Evolutionary conservation across 1,140 invertebrate species (phyloP), one percentile per base, ranked within the genome.

Genomic region (Zaprionus ghesquierei): DNA sequence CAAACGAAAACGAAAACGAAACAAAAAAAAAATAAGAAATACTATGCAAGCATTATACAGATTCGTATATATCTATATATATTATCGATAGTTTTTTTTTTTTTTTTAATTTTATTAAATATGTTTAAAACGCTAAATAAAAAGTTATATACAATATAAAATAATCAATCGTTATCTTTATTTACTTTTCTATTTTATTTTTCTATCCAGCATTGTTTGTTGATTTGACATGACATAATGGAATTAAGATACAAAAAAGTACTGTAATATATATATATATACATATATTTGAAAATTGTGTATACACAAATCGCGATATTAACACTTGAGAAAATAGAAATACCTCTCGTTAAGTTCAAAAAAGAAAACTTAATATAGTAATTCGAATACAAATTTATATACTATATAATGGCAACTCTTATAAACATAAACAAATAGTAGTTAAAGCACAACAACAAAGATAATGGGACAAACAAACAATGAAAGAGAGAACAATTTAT

Each of bases 311-410:
- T 41, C 69, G 75, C 77, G 77, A 89, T 81, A 89, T 80, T 87
- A 79, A 87, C 61, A 90, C 86, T 89, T 91, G 86, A 79, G 84
- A 91, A 92, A 90, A 92, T 92, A 92, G 76, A 92, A 92, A 92
- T 92, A 92, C 91, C 91, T 92, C 91, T 92, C 77, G 84, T 92
- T 92, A 90, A 92, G 91, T 92, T 92, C 91, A 92, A 92, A 90
- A 70, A 44, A 63, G 15, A 51, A 20, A 66, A 76, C 69, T 53
- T 89, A 89, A 80, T 69, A 87, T 74, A 73, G 81, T 65, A 78
- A 72, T 55, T 49, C 44, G 55, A 66, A 65, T 63, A 46, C 49
- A 71, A 66, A 63, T 69, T 62, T 75, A 68, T 75, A 81, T 81
- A 60, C 27, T 69, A n/a, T 73, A 66, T 69, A 69, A n/a, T 41